These are phyloP conservation scores for Delphinapterus leucas DNA, from an alignment of 2,113 vertebrate genomes.

Conservation along the genomic window DNA sequence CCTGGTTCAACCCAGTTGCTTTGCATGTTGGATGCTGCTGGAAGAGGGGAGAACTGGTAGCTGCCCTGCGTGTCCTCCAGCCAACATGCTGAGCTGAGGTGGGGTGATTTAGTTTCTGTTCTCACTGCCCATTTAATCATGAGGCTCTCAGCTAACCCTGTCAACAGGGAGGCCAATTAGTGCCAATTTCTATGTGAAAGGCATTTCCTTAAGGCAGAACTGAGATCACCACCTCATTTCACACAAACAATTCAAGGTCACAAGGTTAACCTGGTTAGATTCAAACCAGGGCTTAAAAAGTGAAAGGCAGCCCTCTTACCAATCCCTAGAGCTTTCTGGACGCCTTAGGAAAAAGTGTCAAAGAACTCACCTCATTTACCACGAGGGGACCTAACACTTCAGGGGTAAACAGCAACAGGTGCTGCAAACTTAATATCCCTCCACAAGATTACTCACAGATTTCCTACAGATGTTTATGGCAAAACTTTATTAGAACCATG, in stretches of 20 bases:
- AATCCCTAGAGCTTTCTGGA: neutral
- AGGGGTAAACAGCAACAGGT: neutral
- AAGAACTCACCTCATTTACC: constrained; percentile 5
- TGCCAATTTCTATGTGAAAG: constrained; percentile 20
- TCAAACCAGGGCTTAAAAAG: constrained; percentile 27
- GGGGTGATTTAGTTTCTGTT: neutral
- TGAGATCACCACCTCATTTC: constrained; percentile 16
- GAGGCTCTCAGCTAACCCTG: neutral
- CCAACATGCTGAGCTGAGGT: neutral
- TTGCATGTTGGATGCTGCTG: neutral
- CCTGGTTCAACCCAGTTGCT: neutral
- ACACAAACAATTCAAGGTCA: constrained; percentile 57
- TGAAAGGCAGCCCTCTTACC: neutral
- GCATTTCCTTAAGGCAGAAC: neutral
- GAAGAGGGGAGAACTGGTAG: neutral
- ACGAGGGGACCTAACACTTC: neutral
- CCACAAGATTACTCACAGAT: neutral
- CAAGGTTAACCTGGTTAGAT: constrained; percentile 32
- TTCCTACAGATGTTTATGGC: constrained; percentile 3
- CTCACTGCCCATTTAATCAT: neutral
- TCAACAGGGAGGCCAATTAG: constrained; percentile 59
- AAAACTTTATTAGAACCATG: neutral
- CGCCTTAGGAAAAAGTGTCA: neutral
- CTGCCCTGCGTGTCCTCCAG: neutral
- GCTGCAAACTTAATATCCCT: constrained; percentile 32